Evolutionary conservation across 2,113 vertebrate species (phyloP).

Genomic region (Oceanites oceanicus): DNA sequence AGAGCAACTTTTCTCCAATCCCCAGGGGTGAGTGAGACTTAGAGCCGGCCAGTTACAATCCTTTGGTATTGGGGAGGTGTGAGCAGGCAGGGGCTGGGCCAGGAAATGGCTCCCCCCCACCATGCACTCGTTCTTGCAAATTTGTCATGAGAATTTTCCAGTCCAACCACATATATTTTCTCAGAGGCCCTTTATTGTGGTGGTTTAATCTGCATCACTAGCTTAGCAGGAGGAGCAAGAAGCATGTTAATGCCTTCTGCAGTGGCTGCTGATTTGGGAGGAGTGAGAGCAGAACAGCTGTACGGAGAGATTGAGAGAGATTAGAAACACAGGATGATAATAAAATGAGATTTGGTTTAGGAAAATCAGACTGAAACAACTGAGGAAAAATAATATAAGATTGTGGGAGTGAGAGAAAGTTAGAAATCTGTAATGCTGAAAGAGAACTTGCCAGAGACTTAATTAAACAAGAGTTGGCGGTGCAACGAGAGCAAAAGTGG

Average conservation of each 20-base stretch:
- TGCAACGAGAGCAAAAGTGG: neutral
- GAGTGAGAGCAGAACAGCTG: neutral
- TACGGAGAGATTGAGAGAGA: neutral
- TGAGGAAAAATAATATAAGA: neutral
- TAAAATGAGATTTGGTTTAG: neutral
- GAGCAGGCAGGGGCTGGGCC: neutral
- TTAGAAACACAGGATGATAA: neutral
- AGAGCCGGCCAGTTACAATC: neutral
- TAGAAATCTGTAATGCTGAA: neutral
- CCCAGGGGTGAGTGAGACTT: neutral
- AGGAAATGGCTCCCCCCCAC: neutral
- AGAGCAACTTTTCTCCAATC: neutral
- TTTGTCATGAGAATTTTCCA: constrained; percentile 7
- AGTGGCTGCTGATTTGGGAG: neutral
- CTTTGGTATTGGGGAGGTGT: too few species aligned
- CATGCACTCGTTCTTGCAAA: neutral
- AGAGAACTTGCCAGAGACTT: neutral
- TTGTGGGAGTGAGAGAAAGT: neutral
- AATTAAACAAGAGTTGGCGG: neutral
- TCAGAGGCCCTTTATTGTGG: constrained; percentile 5
- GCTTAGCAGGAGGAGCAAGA: neutral
- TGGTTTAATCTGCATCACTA: neutral
- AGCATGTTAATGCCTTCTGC: neutral
- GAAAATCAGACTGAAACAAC: neutral
- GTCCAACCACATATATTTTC: neutral